Evolutionary conservation across 2,113 vertebrate species (phyloP).

Genomic region (Neopipo cinnamomea): DNA sequence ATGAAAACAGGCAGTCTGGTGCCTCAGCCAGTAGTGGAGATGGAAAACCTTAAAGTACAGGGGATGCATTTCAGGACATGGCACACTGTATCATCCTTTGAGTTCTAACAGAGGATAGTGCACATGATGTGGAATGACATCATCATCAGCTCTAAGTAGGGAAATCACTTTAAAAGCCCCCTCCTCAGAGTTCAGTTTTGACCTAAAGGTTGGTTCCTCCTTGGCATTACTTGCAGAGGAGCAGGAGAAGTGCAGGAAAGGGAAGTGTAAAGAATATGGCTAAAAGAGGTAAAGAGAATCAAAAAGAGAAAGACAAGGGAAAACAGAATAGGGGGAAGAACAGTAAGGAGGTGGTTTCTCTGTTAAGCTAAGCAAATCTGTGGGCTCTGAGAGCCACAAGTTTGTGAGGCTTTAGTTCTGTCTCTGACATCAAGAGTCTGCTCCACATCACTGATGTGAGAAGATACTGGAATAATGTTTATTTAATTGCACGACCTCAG

Average conservation of each 20-base stretch:
- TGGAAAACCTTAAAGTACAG: not conserved
- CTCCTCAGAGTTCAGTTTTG: not conserved
- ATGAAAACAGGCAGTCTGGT: not conserved
- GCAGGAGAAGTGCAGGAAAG: not conserved
- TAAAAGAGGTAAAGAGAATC: not conserved
- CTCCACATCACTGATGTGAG: not conserved
- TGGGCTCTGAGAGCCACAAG: not conserved
- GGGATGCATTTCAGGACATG: not conserved
- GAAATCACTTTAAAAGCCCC: not conserved
- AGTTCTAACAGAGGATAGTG: not conserved
- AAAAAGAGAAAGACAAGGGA: not conserved
- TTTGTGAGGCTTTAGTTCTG: not conserved
- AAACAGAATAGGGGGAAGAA: not conserved
- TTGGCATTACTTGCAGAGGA: not conserved
- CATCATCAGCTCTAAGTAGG: not conserved
- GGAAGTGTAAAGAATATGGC: not conserved
- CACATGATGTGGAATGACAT: not conserved
- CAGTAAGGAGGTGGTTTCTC: not conserved
- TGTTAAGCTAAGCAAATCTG: not conserved
- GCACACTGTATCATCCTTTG: not conserved
- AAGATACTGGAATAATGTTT: not conserved
- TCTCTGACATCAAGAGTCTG: not conserved
- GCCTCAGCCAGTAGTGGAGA: not conserved
- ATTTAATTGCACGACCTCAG: not conserved
- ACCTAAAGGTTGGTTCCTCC: not conserved